Conservation (phyloP, 2,797 vertebrate genomes). For the Linurgus olivaceus region DNA sequence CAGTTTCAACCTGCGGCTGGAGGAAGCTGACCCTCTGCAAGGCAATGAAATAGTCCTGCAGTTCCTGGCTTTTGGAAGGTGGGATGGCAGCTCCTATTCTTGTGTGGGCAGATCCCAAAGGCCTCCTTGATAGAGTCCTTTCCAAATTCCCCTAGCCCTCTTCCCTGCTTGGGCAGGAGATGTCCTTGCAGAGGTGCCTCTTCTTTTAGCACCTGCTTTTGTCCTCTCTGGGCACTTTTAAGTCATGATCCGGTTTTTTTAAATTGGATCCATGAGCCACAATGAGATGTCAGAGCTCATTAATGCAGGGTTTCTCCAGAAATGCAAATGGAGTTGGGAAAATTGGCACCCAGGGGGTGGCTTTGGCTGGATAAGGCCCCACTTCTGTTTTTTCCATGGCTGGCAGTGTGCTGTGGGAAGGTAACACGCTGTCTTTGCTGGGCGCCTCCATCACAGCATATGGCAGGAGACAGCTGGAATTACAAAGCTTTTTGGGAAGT, state of each 20-base stretch:
- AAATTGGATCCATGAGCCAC: background rate
- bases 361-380: background rate
- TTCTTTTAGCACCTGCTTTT: background rate
- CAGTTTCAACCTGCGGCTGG: slow-evolving; percentile 78
- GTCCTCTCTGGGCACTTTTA: background rate
- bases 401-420: background rate
- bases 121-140: background rate
- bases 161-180: background rate
- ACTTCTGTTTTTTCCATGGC: background rate
- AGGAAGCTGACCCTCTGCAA: slow-evolving; percentile 85
- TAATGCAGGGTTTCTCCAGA: background rate
- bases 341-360: background rate
- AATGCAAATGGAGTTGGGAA: background rate
- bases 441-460: background rate
- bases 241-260: background rate
- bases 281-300: background rate
- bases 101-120: background rate
- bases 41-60: slow-evolving; percentile 89
- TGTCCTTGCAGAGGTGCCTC: background rate
- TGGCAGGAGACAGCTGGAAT: slow-evolving; percentile 56
- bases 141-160: fast-evolving
- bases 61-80: slow-evolving; percentile 93
- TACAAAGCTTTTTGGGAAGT: slow-evolving; percentile 42
- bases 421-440: background rate
- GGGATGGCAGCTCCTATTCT: background rate